A percentile compares a stretch with the other conserved stretches of the same genome.
These are phyloP conservation scores for Hypomecis punctinalis DNA, from an alignment of 2,888 invertebrate species.

Conservation along the genomic window DNA sequence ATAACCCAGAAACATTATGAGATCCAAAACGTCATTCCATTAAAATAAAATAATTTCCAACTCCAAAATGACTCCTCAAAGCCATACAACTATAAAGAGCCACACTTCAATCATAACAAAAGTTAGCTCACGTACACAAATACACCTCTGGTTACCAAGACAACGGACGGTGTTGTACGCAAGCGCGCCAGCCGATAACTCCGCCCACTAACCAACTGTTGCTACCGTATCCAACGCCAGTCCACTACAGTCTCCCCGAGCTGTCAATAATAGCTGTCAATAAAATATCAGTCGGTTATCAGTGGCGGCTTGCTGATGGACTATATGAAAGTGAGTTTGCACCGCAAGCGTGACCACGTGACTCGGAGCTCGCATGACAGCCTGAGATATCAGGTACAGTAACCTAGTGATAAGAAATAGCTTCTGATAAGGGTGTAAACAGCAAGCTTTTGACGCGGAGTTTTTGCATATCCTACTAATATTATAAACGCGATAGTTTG, in stretches of 20 bases:
- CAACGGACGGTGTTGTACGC: constrained; percentile 71
- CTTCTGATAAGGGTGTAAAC: constrained; percentile 4
- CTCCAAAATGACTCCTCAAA: constrained; percentile 24
- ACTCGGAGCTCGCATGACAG: constrained; percentile 24
- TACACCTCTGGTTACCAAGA: constrained; percentile 80
- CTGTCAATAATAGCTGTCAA: constrained; percentile 48
- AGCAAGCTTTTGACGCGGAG: not conserved
- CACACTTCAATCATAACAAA: constrained; percentile 47
- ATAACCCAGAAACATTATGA: not conserved
- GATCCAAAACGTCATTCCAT: not conserved
- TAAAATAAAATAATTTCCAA: constrained; percentile 12
- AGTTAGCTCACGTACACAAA: constrained; percentile 60
- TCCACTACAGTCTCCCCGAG: constrained; percentile 66
- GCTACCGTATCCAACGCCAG: constrained; percentile 70
- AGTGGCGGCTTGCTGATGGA: constrained; percentile 25
- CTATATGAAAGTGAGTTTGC: constrained; percentile 37
- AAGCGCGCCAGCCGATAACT: constrained; percentile 65
- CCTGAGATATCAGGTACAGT: constrained; percentile 39
- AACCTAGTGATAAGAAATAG: constrained; percentile 17
- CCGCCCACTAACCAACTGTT: constrained; percentile 81
- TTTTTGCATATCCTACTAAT: no score
- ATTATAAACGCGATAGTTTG: no score
- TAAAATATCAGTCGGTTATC: constrained; percentile 31
- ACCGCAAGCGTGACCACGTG: constrained; percentile 29
- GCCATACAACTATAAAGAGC: constrained; percentile 48